Percentiles rank a stretch among this genome's conserved stretches.
These are phyloP conservation scores for Melanotaenia maccullochi DNA, from an alignment of 2,797 vertebrate species.

Conservation along the genomic window DNA sequence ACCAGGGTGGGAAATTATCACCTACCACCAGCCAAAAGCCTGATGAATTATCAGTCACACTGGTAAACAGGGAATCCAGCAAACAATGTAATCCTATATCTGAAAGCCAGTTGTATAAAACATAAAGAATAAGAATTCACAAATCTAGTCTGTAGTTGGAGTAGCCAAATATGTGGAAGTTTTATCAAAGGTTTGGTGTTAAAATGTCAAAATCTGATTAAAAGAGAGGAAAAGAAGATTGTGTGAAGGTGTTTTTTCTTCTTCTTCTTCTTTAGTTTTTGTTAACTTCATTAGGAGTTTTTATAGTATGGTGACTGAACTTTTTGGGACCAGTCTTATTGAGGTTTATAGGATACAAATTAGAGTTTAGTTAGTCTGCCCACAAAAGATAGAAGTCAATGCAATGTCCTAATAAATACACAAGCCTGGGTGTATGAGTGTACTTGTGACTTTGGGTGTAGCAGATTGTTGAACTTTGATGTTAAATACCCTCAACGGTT, in stretches of 20 bases:
- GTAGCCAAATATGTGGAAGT: not conserved
- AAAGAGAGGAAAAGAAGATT: not conserved
- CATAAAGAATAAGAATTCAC: not conserved
- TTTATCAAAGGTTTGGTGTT: not conserved
- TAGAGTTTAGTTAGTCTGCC: not conserved
- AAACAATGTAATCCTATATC: not conserved
- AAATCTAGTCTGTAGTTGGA: not conserved
- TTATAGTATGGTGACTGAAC: not conserved
- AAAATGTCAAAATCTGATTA: not conserved
- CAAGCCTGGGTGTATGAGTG: not conserved
- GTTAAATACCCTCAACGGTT: not conserved
- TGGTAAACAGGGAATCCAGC: not conserved
- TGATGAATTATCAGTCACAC: not conserved
- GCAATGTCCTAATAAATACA: not conserved
- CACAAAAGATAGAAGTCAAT: not conserved
- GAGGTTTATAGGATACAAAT: not conserved
- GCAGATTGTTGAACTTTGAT: not conserved
- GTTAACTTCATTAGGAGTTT: not conserved
- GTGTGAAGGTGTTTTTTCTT: not conserved
- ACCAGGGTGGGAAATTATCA: not conserved
- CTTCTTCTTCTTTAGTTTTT: not conserved
- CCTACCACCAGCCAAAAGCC: not conserved
- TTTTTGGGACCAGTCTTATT: not conserved
- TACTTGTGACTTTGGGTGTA: not conserved
- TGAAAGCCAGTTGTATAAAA: not conserved